phyloP scores from a whole-genome alignment of 2,888 invertebrate genomes.

The Drosophila phalerata region DNA sequence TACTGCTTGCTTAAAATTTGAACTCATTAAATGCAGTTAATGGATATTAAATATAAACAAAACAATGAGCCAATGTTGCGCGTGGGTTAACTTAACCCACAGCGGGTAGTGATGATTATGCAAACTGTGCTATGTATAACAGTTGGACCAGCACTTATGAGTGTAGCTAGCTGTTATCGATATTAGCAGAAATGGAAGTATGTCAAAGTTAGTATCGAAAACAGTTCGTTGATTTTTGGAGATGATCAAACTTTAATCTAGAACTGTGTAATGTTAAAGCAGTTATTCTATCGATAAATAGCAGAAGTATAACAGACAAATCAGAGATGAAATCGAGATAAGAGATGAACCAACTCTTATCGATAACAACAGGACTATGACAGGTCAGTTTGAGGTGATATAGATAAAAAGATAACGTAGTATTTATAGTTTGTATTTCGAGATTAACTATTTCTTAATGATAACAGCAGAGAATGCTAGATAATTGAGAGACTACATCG shows the following conservation, averaged over 20 bases:
- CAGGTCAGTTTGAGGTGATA: not conserved
- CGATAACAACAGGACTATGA: not conserved
- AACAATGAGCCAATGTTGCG: constrained; percentile 53
- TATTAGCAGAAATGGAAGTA: not conserved
- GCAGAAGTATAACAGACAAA: no score
- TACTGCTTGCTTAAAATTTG: constrained; percentile 30
- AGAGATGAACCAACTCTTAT: not conserved
- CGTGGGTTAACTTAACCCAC: constrained; percentile 33
- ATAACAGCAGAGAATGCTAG: not conserved
- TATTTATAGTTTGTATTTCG: not conserved
- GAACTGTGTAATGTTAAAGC: no score
- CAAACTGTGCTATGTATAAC: constrained; percentile 22
- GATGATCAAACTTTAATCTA: no score
- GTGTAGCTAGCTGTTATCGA: not conserved
- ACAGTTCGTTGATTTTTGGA: not conserved
- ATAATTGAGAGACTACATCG: constrained; percentile 8
- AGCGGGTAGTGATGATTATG: constrained; percentile 15
- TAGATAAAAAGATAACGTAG: not conserved
- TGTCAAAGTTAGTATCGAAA: not conserved
- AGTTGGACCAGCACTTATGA: constrained; percentile 2
- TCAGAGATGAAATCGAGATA: no score
- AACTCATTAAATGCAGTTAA: constrained; percentile 74
- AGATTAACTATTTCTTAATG: not conserved
- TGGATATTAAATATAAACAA: constrained; percentile 71
- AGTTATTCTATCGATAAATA: no score